Percentiles rank a stretch among this genome's conserved stretches.
Evolutionary conservation across 1,140 invertebrate genomes (phyloP).

Genomic region (Carposina sasakii): DNA sequence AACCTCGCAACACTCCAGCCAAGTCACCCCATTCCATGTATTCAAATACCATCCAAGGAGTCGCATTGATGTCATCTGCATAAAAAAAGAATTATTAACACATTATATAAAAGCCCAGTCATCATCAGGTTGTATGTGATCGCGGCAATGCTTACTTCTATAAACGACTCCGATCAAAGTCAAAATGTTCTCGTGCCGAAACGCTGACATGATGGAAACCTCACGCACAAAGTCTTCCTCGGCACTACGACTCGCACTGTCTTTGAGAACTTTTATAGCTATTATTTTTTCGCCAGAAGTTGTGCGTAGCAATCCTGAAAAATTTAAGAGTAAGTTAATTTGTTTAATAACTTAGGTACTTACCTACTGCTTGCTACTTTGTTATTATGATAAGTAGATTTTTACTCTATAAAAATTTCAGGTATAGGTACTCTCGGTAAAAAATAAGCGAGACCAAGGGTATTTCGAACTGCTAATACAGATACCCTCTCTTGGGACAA

Average conservation of each 20-base stretch:
- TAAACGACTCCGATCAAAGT: constrained; percentile 85
- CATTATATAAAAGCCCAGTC: no score
- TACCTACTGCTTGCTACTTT: no score
- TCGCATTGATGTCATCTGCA: constrained; percentile 76
- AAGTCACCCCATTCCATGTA: constrained; percentile 93
- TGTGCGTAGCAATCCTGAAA: constrained; percentile 73
- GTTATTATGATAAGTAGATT: no score
- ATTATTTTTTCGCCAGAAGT: constrained; percentile 75
- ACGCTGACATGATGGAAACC: constrained; percentile 92
- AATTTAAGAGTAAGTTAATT: constrained; percentile 9
- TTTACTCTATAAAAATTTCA: no score
- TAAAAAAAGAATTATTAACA: no score
- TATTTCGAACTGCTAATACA: no score
- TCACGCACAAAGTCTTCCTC: constrained; percentile 90
- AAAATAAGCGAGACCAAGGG: no score
- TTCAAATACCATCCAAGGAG: constrained; percentile 95
- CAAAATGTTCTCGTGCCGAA: constrained; percentile 91
- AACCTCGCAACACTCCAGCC: constrained; percentile 85
- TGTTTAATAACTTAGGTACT: no score
- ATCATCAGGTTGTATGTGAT: no score
- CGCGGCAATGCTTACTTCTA: constrained; percentile 76
- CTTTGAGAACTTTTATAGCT: constrained; percentile 90
- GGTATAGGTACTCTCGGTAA: no score
- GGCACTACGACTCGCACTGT: constrained; percentile 84
- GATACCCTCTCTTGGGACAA: no score